These are phyloP conservation scores for Phaethon lepturus DNA, from an alignment of 2,113 vertebrate genomes.

Conservation along the genomic window DNA sequence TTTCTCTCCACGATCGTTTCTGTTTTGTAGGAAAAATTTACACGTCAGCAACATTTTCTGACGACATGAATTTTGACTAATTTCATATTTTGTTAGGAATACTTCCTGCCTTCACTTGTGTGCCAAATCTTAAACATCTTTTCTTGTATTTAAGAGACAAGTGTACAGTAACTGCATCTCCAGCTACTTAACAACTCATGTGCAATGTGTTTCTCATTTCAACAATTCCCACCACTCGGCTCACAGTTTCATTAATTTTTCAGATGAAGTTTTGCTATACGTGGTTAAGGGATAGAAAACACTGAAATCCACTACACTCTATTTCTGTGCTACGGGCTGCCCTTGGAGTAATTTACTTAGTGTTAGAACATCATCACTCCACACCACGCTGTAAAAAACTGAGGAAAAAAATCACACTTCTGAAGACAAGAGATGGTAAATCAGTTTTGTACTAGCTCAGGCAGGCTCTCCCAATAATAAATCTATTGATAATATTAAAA, in stretches of 20 bases:
- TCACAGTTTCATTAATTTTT: slow-evolving; percentile 47
- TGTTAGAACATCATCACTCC: background rate
- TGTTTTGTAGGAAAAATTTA: background rate
- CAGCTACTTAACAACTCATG: background rate
- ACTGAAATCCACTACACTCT: background rate
- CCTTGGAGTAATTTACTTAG: background rate
- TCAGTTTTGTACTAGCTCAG: background rate
- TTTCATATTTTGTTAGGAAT: background rate
- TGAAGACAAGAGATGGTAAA: background rate
- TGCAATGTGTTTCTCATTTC: slow-evolving; percentile 14
- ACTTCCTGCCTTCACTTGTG: background rate
- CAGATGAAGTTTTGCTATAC: slow-evolving; percentile 40
- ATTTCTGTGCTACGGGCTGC: background rate
- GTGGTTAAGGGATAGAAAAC: slow-evolving; percentile 1
- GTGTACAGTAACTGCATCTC: background rate
- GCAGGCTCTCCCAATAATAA: background rate
- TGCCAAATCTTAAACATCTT: background rate
- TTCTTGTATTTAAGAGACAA: background rate
- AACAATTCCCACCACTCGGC: background rate
- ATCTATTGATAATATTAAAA: background rate
- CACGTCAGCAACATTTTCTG: background rate
- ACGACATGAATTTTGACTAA: background rate
- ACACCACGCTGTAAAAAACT: background rate
- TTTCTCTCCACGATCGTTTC: background rate
- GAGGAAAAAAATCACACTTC: background rate